phyloP scores from a whole-genome alignment of 92 coral and sea anemone species.

The Phenganax subtilis region DNA sequence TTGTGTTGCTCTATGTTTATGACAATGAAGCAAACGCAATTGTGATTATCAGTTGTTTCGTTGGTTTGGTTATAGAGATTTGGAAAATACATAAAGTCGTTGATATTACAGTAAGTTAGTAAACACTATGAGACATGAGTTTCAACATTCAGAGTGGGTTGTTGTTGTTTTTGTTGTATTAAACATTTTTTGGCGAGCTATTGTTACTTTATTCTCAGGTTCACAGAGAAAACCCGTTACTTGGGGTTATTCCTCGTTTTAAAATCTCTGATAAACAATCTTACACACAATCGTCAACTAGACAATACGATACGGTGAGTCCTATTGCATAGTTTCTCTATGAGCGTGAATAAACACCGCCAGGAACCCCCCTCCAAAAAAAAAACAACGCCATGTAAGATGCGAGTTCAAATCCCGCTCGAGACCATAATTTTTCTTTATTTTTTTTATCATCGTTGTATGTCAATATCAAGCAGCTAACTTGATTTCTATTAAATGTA shows the following conservation, averaged over 20 bases:
- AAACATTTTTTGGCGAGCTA: background rate
- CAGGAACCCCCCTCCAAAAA: no score
- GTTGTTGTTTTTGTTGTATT: conserved; percentile 12
- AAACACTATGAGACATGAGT: background rate
- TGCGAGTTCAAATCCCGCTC: no score
- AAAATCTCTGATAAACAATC: conserved; percentile 73
- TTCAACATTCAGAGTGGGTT: background rate
- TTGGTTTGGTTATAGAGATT: conserved; percentile 86
- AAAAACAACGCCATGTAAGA: no score
- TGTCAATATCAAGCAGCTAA: background rate
- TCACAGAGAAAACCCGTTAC: conserved; percentile 63
- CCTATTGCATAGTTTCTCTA: background rate
- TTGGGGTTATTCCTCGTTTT: conserved; percentile 79
- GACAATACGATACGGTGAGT: conserved; percentile 75
- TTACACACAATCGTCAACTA: conserved; percentile 76
- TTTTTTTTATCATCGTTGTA: no score
- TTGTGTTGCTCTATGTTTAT: conserved; percentile 78
- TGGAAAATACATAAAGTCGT: conserved; percentile 98
- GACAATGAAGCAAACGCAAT: conserved; percentile 95
- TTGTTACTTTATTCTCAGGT: conserved; percentile 41
- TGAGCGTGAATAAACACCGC: background rate
- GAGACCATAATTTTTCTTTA: no score
- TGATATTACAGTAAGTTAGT: conserved; percentile 63
- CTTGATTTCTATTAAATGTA: conserved; percentile 26
- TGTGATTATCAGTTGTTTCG: conserved; percentile 76